Percentiles rank a stretch among this genome's conserved stretches.
These are phyloP conservation scores for Batillaria attramentaria DNA, from an alignment of 1,140 invertebrate species.

Conservation along the genomic window DNA sequence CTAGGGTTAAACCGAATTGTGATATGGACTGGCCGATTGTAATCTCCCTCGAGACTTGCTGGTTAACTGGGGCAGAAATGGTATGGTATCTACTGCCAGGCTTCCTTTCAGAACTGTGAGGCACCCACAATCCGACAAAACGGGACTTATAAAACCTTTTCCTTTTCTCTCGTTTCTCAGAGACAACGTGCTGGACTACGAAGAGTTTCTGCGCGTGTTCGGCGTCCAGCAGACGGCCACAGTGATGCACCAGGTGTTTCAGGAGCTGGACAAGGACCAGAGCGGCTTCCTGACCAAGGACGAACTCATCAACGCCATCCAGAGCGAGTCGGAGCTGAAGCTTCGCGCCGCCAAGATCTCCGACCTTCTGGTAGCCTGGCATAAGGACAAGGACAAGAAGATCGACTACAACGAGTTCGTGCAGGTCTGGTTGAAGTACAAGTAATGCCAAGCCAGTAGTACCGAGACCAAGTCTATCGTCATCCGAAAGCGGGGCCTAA, in stretches of 20 bases:
- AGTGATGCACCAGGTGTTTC: constrained; percentile 54
- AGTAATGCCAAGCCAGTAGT: constrained; percentile 61
- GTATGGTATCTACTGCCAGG: too few species aligned
- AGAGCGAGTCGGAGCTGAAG: constrained; percentile 53
- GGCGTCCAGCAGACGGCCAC: constrained; percentile 44
- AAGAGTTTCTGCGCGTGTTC: constrained; percentile 59
- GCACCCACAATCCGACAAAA: too few species aligned
- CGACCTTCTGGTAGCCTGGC: constrained; percentile 50
- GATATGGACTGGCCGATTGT: too few species aligned
- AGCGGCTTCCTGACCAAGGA: constrained; percentile 60
- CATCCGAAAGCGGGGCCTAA: background rate
- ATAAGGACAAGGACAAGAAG: constrained; percentile 51
- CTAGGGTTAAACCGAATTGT: too few species aligned
- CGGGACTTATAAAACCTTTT: too few species aligned
- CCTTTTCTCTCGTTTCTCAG: too few species aligned
- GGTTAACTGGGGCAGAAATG: too few species aligned
- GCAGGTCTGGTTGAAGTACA: constrained; percentile 38
- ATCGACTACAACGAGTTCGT: constrained; percentile 62
- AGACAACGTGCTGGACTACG: constrained; percentile 51
- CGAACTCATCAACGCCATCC: constrained; percentile 59
- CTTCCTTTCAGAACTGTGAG: too few species aligned
- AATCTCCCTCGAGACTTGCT: too few species aligned
- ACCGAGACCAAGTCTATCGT: background rate
- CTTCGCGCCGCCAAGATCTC: constrained; percentile 56
- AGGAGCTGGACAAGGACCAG: constrained; percentile 55